Evolutionary conservation across 1,140 invertebrate species (phyloP), one percentile per base, ranked within the genome.

Genomic region (Meloidogyne floridensis): DNA sequence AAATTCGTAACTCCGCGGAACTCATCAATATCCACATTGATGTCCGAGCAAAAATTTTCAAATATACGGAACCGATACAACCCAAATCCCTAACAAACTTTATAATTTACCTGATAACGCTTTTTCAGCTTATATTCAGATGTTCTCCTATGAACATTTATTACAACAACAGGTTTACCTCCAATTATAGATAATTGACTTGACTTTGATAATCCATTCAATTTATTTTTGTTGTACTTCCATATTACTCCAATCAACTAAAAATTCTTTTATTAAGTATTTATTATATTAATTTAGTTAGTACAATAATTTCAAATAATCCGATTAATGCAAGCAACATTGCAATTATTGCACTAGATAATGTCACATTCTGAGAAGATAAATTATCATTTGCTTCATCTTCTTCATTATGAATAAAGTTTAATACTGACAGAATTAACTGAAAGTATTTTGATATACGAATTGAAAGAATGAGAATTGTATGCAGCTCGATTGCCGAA

Each of bases 101-200:
- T n/a, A n/a, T 59, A n/a, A 65, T n/a, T 65, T n/a, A 65, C 59
- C 59, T 65, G 59, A 65, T 65, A 65, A n/a, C 59, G 15, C 7
- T 65, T 65, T 18, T 65, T 65, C n/a, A 65, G n/a, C n/a, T 65
- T 65, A 65, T 65, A 65, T n/a, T 65, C 59, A n/a, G 59, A 65
- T 65, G n/a, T 65, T 65, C 15, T 3, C 7, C 15, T 65, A 65
- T 65, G 15, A n/a, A n/a, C 10, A n/a, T 65, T 65, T 65, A 65
- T 6, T n/a, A 65, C 10, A 65, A 65, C 15, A 5, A 11, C 5
- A 0, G 15, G 59, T 65, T 8, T 65, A 5, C 59, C 59, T n/a
- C n/a, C 59, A 65, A 65, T 65, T 5, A 65, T 18, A n/a, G 59
- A 65, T 65, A 65, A 18, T n/a, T 18, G 15, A 65, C n/a, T 65